Base-by-base conservation (phyloP, 2,888 invertebrate genomes). In the Athalia circularis region DNA sequence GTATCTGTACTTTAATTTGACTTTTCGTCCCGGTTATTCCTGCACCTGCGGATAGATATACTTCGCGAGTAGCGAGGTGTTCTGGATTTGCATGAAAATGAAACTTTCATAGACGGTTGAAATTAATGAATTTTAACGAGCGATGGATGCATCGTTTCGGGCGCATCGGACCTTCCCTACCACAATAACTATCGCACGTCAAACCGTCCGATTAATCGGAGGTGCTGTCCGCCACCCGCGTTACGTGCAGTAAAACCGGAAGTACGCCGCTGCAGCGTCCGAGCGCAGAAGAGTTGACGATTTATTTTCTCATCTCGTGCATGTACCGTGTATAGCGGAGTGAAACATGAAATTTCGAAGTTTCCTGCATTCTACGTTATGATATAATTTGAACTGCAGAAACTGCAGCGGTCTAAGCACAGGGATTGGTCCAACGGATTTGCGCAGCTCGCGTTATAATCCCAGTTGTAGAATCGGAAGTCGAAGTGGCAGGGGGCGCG, bases 51-150 rank as follows among this genome's bases (percentile, higher is more conserved):
- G 29, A 29, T 29, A 29, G 29, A 29, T 29, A 2, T 29, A 29
- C 29, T 29, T 29, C 2, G 29, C 29, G 68, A 13, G 9, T 11
- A 29, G 65, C 29, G 45, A 9, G 59, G 29, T 29, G 29, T 29
- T 29, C 29, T 2, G 78, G 84, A 89, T 89, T 89, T 89, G 88
- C 88, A 89, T 89, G 86, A 89, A 86, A 88, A 89, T 89, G 87
- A 88, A 88, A 89, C 83, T 87, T 88, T 88, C 85, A 86, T 87
- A 86, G 85, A 85, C 85, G 86, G 82, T 80, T 83, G 84, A 89
- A 89, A 88, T 89, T 89, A 89, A 89, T 89, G 89, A 89, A 90
- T 90, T 89, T 90, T 88, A 88, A 90, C 89, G 86, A 88, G 88
- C 83, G 80, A 78, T 80, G 81, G 80, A n/a, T 8, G n/a, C 52